These are phyloP conservation scores for Lepus timidus DNA, from an alignment of 2,113 vertebrate genomes.

Conservation along the genomic window DNA sequence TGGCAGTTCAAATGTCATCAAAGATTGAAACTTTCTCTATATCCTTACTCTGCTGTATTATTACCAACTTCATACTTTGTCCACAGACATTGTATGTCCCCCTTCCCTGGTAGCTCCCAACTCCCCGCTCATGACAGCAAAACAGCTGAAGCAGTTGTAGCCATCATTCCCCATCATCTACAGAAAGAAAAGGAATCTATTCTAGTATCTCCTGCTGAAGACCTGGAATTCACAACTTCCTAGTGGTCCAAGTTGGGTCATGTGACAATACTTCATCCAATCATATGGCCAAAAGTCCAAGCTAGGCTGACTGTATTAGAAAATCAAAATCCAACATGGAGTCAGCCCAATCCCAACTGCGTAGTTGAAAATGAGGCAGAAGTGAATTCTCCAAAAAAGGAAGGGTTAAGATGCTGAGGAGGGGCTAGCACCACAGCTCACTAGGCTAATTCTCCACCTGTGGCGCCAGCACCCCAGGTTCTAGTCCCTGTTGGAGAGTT, in stretches of 20 bases:
- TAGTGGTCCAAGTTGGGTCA: background rate
- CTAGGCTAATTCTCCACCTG: no score
- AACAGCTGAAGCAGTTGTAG: background rate
- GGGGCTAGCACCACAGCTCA: no score
- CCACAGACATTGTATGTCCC: background rate
- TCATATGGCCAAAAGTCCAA: background rate
- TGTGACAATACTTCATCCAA: background rate
- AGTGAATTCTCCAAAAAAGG: background rate
- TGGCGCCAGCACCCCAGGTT: no score
- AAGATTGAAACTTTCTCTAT: background rate
- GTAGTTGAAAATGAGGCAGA: accelerated
- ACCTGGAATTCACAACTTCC: background rate
- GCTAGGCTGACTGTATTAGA: background rate
- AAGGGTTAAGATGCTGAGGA: background rate
- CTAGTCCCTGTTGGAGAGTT: no score
- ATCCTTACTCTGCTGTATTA: background rate
- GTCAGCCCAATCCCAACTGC: background rate
- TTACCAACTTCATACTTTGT: background rate
- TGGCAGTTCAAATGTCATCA: background rate
- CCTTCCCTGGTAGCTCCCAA: background rate
- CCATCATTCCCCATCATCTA: background rate
- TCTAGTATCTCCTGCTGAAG: background rate
- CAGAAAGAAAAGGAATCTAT: background rate
- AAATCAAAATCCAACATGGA: background rate
- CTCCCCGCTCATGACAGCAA: background rate